Evolutionary conservation across 2,888 invertebrate species (phyloP).

Genomic region (Ptilodon capucinus): DNA sequence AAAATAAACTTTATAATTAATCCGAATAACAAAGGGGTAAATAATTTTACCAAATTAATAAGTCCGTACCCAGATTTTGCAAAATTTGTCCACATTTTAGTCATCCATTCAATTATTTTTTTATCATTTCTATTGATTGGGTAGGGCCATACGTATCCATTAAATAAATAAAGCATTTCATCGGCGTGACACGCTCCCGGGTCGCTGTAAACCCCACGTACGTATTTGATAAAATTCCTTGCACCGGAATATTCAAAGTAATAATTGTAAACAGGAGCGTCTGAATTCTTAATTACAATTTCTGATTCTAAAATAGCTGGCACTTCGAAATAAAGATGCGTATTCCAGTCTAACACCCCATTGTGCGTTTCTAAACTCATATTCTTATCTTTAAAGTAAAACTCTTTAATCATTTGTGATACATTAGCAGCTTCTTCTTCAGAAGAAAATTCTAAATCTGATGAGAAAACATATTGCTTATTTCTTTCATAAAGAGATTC

Average conservation of each 20-base stretch:
- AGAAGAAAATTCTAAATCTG: conserved; percentile 50
- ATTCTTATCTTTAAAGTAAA: conserved; percentile 66
- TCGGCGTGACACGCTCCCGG: conserved; percentile 57
- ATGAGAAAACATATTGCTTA: conserved; percentile 44
- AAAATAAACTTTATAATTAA: background rate
- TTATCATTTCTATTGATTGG: conserved; percentile 38
- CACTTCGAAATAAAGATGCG: conserved; percentile 53
- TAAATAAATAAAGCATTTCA: conserved; percentile 55
- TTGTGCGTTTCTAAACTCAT: conserved; percentile 54
- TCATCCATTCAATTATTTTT: conserved; percentile 47
- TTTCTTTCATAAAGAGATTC: conserved; percentile 40
- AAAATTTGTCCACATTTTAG: conserved; percentile 60
- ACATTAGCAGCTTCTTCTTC: conserved; percentile 37
- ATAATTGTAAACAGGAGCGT: conserved; percentile 52
- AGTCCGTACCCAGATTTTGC: conserved; percentile 56
- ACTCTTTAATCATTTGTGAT: conserved; percentile 47
- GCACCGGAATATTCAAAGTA: conserved; percentile 53
- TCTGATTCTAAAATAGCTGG: conserved; percentile 50
- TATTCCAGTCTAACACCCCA: conserved; percentile 48
- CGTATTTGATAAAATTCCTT: conserved; percentile 49
- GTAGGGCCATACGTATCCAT: conserved; percentile 42
- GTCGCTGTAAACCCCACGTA: conserved; percentile 31
- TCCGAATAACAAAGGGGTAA: too few species aligned
- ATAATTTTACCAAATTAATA: too few species aligned
- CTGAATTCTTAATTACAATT: conserved; percentile 26